Evolutionary conservation across 2,113 vertebrate genomes (phyloP).

Genomic region (Caranx ignobilis): DNA sequence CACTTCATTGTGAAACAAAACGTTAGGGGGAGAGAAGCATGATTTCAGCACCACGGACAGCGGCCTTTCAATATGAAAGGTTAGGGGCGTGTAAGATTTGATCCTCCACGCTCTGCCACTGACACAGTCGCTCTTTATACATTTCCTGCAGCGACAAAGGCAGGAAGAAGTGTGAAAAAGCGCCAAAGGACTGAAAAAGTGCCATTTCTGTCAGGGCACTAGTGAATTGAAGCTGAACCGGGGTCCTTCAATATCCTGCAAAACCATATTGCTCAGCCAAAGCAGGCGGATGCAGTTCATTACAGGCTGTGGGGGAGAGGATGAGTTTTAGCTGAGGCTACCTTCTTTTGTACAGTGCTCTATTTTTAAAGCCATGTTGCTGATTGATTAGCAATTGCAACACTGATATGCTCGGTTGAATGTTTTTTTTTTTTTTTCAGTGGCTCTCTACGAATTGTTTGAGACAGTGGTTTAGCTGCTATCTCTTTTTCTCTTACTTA

Average conservation of each 20-base stretch:
- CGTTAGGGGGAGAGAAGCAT: not conserved
- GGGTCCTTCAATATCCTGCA: constrained; percentile 45
- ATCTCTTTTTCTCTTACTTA: not conserved
- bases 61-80: constrained; percentile 53
- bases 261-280: constrained; percentile 43
- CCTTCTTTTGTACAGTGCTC: constrained; percentile 21
- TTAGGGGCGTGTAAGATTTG: constrained; percentile 17
- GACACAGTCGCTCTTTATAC: constrained; percentile 20
- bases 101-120: constrained; percentile 23
- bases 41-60: constrained; percentile 81
- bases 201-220: constrained; percentile 47
- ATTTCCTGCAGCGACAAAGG: constrained; percentile 10
- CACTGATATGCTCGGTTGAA: not conserved
- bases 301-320: not conserved
- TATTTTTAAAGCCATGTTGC: not conserved
- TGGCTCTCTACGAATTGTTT: not conserved
- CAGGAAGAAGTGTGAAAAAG: constrained; percentile 8
- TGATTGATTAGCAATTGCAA: constrained; percentile 13
- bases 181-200: constrained; percentile 22
- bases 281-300: constrained; percentile 48
- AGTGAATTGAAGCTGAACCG: constrained; percentile 51
- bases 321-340: constrained; percentile 19
- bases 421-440: constrained; percentile 8
- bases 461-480: not conserved
- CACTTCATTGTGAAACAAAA: constrained; percentile 11